Conservation (phyloP, 2,113 vertebrate species). For the Notechis scutatus region DNA sequence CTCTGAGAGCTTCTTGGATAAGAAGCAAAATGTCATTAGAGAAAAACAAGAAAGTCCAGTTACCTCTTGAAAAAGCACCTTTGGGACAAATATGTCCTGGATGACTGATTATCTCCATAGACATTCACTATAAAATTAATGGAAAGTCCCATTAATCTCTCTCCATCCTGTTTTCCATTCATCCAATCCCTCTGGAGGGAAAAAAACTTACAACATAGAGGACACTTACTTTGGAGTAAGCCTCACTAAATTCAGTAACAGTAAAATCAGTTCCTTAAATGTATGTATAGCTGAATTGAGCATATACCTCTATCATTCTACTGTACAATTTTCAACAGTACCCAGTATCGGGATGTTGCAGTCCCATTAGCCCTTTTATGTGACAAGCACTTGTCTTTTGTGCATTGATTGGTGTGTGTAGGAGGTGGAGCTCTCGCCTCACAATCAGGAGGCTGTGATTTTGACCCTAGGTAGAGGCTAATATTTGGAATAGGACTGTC, state of each 20-base stretch:
- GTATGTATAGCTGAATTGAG: neutral
- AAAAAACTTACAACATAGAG: neutral
- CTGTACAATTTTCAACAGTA: neutral
- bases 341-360: neutral
- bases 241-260: neutral
- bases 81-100: no score
- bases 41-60: no score
- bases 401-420: neutral
- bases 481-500: no score
- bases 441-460: no score
- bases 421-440: neutral
- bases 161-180: neutral
- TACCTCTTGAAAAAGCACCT: no score
- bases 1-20: no score
- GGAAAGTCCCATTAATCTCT: neutral
- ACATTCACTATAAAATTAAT: neutral
- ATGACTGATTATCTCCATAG: no score
- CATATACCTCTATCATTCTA: neutral
- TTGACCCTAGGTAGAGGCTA: no score
- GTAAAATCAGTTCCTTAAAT: neutral
- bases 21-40: no score
- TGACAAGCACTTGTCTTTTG: neutral
- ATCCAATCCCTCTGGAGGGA: neutral
- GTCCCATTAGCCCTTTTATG: no score
- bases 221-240: neutral